These are phyloP conservation scores for Cantharis rufa DNA, from an alignment of 2,888 invertebrate genomes.

Conservation along the genomic window DNA sequence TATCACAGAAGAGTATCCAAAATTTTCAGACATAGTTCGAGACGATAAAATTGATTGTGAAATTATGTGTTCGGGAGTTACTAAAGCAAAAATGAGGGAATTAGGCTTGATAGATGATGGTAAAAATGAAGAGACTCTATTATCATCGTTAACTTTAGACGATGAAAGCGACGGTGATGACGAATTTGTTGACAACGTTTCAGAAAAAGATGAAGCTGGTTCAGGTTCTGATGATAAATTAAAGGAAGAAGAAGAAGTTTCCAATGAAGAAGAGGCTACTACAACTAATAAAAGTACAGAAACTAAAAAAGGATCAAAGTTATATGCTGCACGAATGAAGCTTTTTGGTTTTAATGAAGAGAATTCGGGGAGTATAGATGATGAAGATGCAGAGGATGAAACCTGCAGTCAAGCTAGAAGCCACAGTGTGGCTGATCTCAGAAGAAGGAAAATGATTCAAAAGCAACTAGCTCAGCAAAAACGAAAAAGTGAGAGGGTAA, in stretches of 20 bases:
- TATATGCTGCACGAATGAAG: neutral
- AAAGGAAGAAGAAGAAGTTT: neutral
- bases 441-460: neutral
- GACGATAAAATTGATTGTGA: slow-evolving; percentile 86
- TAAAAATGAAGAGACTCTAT: neutral
- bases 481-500: neutral
- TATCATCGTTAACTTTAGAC: neutral
- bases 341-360: neutral
- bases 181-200: neutral
- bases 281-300: neutral
- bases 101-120: slow-evolving; percentile 53
- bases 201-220: neutral
- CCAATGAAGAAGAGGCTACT: neutral
- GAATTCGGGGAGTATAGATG: too few species aligned
- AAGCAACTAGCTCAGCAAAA: neutral
- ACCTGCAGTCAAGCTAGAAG: neutral
- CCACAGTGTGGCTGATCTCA: neutral
- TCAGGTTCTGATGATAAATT: neutral
- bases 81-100: slow-evolving; percentile 77
- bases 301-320: neutral
- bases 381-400: neutral
- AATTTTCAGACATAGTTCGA: slow-evolving; percentile 75
- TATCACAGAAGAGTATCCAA: slow-evolving; percentile 82
- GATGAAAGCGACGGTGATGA: neutral
- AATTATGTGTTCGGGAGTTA: slow-evolving; percentile 88